phyloP scores from a whole-genome alignment of 1,140 invertebrate genomes.

The Drosophila sp. region DNA sequence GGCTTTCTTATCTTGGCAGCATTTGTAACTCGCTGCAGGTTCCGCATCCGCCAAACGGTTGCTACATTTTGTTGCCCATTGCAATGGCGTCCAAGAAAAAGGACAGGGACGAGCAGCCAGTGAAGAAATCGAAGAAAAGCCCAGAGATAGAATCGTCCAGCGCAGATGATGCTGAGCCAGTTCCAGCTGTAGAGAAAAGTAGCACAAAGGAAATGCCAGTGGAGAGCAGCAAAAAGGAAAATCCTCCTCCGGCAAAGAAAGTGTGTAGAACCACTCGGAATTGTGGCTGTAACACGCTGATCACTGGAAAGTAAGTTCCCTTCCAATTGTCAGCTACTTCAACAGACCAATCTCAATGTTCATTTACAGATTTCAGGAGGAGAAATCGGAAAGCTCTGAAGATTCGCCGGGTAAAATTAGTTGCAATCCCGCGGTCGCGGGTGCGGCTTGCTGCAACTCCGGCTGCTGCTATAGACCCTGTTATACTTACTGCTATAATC shows the following conservation, averaged over 20 bases:
- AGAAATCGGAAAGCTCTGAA: background rate
- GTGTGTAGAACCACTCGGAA: background rate
- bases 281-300: conserved; percentile 27
- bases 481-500: conserved; percentile 40
- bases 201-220: background rate
- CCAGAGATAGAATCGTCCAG: background rate
- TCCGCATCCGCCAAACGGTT: conserved; percentile 26
- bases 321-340: background rate
- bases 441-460: conserved; percentile 1
- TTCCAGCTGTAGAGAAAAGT: background rate
- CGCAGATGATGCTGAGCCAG: background rate
- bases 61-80: conserved; percentile 23
- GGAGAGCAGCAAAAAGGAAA: background rate
- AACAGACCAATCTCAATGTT: background rate
- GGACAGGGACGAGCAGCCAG: background rate
- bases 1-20: conserved; percentile 32
- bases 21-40: conserved; percentile 44
- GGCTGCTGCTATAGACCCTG: conserved; percentile 13
- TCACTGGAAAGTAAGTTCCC: conserved; percentile 11
- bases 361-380: conserved; percentile 1
- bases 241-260: background rate
- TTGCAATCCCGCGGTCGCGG: background rate
- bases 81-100: conserved; percentile 8
- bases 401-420: background rate
- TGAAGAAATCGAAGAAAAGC: background rate